phyloP scores from a whole-genome alignment of 2,113 vertebrate species.

The Phasianus colchicus region DNA sequence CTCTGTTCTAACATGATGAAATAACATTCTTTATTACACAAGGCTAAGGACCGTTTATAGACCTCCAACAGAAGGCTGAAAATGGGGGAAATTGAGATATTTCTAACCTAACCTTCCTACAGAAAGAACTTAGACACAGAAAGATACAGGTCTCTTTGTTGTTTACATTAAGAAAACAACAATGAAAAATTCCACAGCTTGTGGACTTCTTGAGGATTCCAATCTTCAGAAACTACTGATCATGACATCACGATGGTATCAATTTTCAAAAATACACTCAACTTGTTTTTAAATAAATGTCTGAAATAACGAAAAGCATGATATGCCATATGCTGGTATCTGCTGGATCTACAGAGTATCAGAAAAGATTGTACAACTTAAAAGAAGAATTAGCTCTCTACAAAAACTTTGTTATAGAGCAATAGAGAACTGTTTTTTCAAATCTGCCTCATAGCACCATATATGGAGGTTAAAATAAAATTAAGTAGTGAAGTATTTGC shows the following conservation, averaged over 20 bases:
- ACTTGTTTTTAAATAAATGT: neutral
- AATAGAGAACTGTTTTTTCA: neutral
- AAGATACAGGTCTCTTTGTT: neutral
- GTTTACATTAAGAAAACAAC: neutral
- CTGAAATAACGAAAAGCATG: neutral
- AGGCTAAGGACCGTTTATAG: neutral
- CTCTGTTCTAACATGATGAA: neutral
- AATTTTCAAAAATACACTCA: neutral
- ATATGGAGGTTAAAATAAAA: neutral
- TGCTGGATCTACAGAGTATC: neutral
- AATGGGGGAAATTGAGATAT: neutral
- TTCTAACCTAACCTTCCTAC: neutral
- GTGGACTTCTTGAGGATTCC: neutral
- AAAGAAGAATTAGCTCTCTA: neutral
- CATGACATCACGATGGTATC: rapidly evolving
- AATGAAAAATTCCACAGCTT: neutral
- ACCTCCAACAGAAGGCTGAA: neutral
- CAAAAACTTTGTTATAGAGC: neutral
- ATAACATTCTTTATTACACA: neutral
- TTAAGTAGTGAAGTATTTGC: neutral
- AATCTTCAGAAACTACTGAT: neutral
- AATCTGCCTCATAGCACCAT: rapidly evolving
- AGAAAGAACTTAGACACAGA: neutral
- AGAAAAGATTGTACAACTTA: neutral
- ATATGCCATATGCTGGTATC: neutral